Evolutionary conservation across 2,888 invertebrate species (phyloP).

Genomic region (Galerucella pusilla): DNA sequence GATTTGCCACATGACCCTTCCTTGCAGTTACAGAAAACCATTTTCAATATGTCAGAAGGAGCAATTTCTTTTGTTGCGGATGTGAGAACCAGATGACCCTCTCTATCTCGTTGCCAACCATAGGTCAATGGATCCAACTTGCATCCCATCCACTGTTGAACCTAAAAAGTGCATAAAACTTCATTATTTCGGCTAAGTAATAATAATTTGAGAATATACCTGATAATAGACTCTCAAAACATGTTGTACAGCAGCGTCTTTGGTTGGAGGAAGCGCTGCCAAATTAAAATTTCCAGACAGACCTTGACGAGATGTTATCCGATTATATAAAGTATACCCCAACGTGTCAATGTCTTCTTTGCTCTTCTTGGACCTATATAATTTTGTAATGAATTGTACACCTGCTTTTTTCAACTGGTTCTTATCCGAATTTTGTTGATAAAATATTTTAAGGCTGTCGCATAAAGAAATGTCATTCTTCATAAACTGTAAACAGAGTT

Average conservation of each 20-base stretch:
- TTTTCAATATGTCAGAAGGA: slow-evolving; percentile 6
- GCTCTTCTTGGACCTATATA: not conserved
- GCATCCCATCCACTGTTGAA: not conserved
- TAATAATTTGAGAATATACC: not conserved
- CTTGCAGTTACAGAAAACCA: slow-evolving; percentile 12
- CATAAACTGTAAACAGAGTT: slow-evolving; percentile 1
- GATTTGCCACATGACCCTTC: slow-evolving; percentile 2
- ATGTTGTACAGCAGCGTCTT: slow-evolving; percentile 7
- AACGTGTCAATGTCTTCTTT: slow-evolving; percentile 3
- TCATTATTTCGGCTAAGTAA: slow-evolving; percentile 3
- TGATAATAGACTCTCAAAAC: slow-evolving; percentile 7
- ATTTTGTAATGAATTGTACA: not conserved
- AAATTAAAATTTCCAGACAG: not conserved
- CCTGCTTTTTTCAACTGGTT: not conserved
- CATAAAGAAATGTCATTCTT: slow-evolving; percentile 13
- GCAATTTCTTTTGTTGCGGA: not conserved
- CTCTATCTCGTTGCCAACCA: slow-evolving; percentile 10
- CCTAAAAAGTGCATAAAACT: not conserved
- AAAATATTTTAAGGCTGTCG: slow-evolving; percentile 9
- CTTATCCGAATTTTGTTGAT: slow-evolving; percentile 1
- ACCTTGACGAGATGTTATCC: not conserved
- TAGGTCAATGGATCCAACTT: slow-evolving; percentile 3
- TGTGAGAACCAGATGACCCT: not conserved
- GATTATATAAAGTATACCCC: not conserved
- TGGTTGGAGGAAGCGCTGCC: not conserved